Percentiles rank a stretch among this genome's conserved stretches.
phyloP scores from a whole-genome alignment of 2,797 vertebrate genomes.

The Thunnus albacares region DNA sequence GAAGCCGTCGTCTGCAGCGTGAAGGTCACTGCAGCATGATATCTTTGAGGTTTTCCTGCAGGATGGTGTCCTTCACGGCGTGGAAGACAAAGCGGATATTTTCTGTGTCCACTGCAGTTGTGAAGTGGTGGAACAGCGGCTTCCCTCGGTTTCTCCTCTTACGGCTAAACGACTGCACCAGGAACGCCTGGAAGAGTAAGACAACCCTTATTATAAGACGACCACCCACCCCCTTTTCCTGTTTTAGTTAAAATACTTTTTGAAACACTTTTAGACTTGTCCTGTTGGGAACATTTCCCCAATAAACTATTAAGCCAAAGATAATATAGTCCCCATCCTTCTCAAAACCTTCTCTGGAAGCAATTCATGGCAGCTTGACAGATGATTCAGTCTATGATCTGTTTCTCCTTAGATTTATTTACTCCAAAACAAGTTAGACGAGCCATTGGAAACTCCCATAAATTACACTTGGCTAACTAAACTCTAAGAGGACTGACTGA shows the following conservation, averaged over 20 bases:
- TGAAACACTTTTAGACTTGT: too few species aligned
- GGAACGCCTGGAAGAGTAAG: conserved; percentile 84
- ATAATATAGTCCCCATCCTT: too few species aligned
- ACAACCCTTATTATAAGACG: background rate
- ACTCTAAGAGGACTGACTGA: too few species aligned
- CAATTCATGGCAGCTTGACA: background rate
- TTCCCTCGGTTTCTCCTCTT: conserved; percentile 94
- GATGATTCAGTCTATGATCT: background rate
- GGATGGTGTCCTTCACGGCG: conserved; percentile 97
- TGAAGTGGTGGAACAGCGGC: conserved; percentile 98
- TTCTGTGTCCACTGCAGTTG: conserved; percentile 97
- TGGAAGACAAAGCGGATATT: conserved; percentile 98
- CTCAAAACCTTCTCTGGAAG: background rate
- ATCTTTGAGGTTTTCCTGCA: conserved; percentile 97
- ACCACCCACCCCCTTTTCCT: background rate
- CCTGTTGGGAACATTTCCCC: too few species aligned
- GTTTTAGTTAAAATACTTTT: background rate
- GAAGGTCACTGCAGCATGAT: conserved; percentile 96
- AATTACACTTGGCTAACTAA: too few species aligned
- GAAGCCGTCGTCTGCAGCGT: conserved; percentile 7
- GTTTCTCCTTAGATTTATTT: background rate
- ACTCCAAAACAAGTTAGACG: too few species aligned
- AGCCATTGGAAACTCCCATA: too few species aligned
- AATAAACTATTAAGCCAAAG: too few species aligned
- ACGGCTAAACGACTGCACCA: conserved; percentile 95